Conservation (phyloP, 2,113 vertebrate genomes). For the Corythoichthys haematopterus region DNA sequence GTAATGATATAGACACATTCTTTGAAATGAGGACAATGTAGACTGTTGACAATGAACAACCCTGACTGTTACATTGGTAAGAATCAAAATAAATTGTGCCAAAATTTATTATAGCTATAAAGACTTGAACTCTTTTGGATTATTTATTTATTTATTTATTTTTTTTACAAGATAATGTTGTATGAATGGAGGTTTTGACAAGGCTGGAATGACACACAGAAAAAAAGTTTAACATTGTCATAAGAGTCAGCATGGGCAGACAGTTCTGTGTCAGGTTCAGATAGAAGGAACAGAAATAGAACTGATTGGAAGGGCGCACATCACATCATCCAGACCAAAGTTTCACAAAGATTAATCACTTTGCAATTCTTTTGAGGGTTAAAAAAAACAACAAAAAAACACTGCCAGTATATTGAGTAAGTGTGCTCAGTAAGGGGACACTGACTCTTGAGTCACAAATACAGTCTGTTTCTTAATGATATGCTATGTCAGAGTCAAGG, state of each 20-base stretch:
- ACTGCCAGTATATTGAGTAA: slow-evolving; percentile 5
- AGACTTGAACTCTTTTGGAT: no score
- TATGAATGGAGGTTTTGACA: not conserved
- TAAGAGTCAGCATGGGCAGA: not conserved
- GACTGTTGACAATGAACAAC: not conserved
- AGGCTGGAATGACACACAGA: not conserved
- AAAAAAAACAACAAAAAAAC: not conserved
- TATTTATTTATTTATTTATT: no score
- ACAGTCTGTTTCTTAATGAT: slow-evolving; percentile 10
- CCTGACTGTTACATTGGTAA: not conserved
- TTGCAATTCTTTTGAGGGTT: not conserved
- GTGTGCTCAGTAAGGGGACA: slow-evolving; percentile 8
- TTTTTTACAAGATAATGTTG: no score
- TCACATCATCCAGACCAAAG: not conserved
- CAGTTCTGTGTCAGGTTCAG: not conserved
- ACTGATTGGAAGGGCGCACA: not conserved
- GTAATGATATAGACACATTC: no score
- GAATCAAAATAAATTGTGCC: not conserved
- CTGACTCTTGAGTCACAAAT: slow-evolving; percentile 1
- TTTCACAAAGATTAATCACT: not conserved
- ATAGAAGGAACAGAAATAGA: not conserved
- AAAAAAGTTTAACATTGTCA: not conserved
- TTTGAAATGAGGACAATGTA: no score
- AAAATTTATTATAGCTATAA: no score
- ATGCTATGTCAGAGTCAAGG: slow-evolving; percentile 13